Evolutionary conservation across 2,113 vertebrate genomes (phyloP), one percentile per base, ranked within the genome.

Genomic region (Oceanites oceanicus): DNA sequence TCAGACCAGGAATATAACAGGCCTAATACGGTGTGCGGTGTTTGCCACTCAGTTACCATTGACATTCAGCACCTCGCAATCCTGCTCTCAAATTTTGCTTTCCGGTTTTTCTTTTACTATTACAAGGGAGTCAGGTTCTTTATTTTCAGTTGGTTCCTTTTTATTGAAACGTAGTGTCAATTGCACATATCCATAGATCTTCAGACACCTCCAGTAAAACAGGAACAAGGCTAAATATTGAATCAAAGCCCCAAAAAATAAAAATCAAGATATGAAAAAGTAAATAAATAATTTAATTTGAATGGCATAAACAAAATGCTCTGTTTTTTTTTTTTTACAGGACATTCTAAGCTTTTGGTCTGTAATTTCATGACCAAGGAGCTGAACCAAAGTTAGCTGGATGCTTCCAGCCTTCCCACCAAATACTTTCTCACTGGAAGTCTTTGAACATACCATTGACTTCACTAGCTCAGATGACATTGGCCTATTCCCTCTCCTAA

Each of bases 1-100:
- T 88, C 53, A 49, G 47, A 27, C 10, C 50, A 59, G 66, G 38
- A n/a, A 68, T 23, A 22, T 42, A 63, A 72, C 9, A n/a, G 45
- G 49, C 44, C 53, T 50, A n/a, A 49, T 6, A 38, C 0, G 0
- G 18, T 3, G 15, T 4, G 9, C 0, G 0, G 27, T 27, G 38
- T 17, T 50, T 67, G 74, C 49, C 73, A 47, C 0, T 1, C 45
- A 66, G 59, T 20, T 53, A 58, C 34, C 32, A 7, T 36, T 14
- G 40, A 42, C 9, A 12, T 25, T 45, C 20, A 81, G 75, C 70
- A 47, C 38, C 34, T 71, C 9, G 1, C 36, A 53, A 2, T 52
- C n/a, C 30, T 38, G 25, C 44, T 71, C 40, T 59, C 42, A 66
- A 29, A 65, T 45, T 72, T 82, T 81, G 61, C 17, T 82, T 94